Percentiles rank a stretch among this genome's conserved stretches.
Conservation (phyloP, 2,797 vertebrate genomes). For the Toxotes lorentzi region DNA sequence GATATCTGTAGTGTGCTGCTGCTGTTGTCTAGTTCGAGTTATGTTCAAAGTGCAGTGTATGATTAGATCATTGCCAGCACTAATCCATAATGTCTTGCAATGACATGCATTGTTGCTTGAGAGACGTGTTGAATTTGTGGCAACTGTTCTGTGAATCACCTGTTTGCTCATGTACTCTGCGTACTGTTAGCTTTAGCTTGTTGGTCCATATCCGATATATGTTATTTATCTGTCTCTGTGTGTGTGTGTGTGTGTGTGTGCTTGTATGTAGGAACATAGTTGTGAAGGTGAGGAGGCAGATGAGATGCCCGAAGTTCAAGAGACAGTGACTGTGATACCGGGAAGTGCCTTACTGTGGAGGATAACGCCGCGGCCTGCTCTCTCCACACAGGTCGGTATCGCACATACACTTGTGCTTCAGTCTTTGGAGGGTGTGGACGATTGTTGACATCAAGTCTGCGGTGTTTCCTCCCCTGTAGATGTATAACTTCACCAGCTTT, state of each 20-base stretch:
- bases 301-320: slow-evolving; percentile 90
- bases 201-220: not conserved
- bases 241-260: slow-evolving; percentile 47
- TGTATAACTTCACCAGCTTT: slow-evolving; percentile 99
- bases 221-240: slow-evolving; percentile 9
- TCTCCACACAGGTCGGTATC: slow-evolving; percentile 90
- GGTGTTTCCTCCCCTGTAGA: slow-evolving; percentile 80
- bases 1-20: slow-evolving; percentile 75
- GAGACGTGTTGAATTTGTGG: slow-evolving; percentile 74
- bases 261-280: slow-evolving; percentile 78
- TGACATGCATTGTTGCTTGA: slow-evolving; percentile 78
- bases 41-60: slow-evolving; percentile 73
- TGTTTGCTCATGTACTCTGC: slow-evolving; percentile 58
- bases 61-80: slow-evolving; percentile 77
- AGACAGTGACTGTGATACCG: slow-evolving; percentile 94
- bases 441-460: no score
- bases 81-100: slow-evolving; percentile 74
- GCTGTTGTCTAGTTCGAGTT: slow-evolving; percentile 77
- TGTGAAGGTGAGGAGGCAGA: slow-evolving; percentile 86
- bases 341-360: slow-evolving; percentile 98
- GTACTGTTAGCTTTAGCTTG: not conserved
- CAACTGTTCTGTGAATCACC: slow-evolving; percentile 68
- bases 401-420: not conserved
- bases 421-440: no score
- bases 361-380: slow-evolving; percentile 89